Evolutionary conservation across 2,888 invertebrate genomes (phyloP).

Genomic region (Nomada ruficornis): DNA sequence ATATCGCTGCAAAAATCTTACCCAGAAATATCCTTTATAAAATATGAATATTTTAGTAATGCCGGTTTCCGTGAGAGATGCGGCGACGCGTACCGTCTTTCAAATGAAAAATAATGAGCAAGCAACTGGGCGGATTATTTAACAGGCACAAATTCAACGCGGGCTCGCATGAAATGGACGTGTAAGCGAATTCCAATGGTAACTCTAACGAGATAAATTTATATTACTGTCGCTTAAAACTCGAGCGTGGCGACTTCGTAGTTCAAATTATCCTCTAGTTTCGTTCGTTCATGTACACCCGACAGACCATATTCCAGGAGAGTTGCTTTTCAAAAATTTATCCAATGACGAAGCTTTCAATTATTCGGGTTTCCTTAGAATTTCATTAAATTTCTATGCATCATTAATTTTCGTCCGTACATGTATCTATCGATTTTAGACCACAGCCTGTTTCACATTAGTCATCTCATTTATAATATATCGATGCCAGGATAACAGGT

Average conservation of each 20-base stretch:
- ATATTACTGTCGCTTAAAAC: constrained; percentile 4
- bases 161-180: not conserved
- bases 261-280: not conserved
- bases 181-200: constrained; percentile 16
- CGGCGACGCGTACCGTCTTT: not conserved
- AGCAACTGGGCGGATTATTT: not conserved
- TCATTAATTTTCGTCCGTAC: too few species aligned
- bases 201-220: constrained; percentile 11
- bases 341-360: too few species aligned
- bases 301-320: not conserved
- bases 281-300: not conserved
- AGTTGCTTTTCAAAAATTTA: too few species aligned
- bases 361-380: too few species aligned
- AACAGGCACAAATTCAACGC: constrained; percentile 1
- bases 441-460: too few species aligned
- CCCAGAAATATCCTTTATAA: too few species aligned
- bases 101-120: not conserved
- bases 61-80: not conserved
- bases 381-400: too few species aligned
- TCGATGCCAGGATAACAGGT: too few species aligned
- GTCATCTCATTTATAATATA: too few species aligned
- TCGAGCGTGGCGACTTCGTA: not conserved
- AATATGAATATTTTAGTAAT: too few species aligned
- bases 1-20: too few species aligned
- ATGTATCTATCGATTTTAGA: too few species aligned